These are phyloP conservation scores for Drosophila anomelani DNA, from an alignment of 2,888 invertebrate species.

Conservation along the genomic window DNA sequence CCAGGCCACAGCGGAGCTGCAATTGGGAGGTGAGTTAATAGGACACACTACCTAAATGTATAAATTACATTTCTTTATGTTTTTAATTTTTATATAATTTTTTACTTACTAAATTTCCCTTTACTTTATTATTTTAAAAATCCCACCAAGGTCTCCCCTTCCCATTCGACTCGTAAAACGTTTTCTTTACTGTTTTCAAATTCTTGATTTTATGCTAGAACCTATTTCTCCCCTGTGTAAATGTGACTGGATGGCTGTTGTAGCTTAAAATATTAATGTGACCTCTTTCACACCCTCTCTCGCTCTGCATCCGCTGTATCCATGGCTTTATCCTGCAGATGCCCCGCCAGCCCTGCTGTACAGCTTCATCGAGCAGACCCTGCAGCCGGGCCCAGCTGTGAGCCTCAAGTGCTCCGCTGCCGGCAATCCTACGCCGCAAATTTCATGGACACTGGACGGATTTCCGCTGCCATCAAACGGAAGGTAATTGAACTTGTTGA, in stretches of 20 bases:
- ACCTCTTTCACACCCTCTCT: constrained; percentile 50
- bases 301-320: constrained; percentile 9
- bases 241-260: constrained; percentile 27
- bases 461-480: constrained; percentile 88
- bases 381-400: constrained; percentile 91
- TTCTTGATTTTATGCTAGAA: constrained; percentile 10
- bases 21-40: constrained; percentile 87
- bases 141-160: background rate
- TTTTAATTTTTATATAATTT: too few relatives aligned
- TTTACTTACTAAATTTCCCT: background rate
- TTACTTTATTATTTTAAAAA: background rate
- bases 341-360: constrained; percentile 91
- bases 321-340: constrained; percentile 85
- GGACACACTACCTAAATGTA: background rate
- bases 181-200: background rate
- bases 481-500: constrained; percentile 85
- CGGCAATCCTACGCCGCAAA: constrained; percentile 92
- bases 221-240: background rate
- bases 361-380: constrained; percentile 91
- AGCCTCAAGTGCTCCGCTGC: constrained; percentile 91
- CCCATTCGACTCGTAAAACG: background rate
- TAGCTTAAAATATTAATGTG: constrained; percentile 67
- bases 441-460: constrained; percentile 91
- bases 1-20: constrained; percentile 90
- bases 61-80: background rate